Percentiles rank a stretch among this genome's conserved stretches.
These are phyloP conservation scores for Chaetops frenatus DNA, from an alignment of 2,113 vertebrate genomes.

Conservation along the genomic window DNA sequence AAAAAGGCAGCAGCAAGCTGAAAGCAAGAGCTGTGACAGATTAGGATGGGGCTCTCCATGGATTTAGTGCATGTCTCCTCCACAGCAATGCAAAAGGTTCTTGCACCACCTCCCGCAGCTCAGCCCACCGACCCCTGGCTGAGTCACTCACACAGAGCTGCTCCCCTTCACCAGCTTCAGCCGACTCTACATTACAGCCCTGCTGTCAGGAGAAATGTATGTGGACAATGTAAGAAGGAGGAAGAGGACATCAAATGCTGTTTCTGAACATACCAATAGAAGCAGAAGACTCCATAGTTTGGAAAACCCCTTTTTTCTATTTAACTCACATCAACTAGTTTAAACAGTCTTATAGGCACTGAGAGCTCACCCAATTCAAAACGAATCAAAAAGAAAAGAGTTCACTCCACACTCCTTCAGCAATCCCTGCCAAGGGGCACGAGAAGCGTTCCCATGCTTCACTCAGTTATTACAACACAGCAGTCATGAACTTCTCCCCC, in stretches of 20 bases:
- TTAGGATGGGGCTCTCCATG: rapidly evolving
- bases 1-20: not conserved
- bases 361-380: not conserved
- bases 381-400: not conserved
- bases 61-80: not conserved
- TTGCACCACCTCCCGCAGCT: not conserved
- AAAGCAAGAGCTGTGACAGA: not conserved
- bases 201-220: not conserved
- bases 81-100: not conserved
- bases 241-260: not conserved
- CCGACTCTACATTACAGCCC: not conserved
- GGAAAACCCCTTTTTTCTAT: not conserved
- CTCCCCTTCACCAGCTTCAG: not conserved
- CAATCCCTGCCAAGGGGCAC: not conserved
- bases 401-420: rapidly evolving
- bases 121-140: not conserved
- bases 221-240: not conserved
- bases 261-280: not conserved
- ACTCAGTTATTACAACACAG: not conserved
- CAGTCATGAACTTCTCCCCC: not conserved
- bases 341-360: not conserved
- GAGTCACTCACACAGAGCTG: not conserved
- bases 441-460: not conserved
- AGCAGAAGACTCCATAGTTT: not conserved
- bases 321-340: not conserved